Base-by-base conservation (phyloP, 1,140 invertebrate genomes). In the Patella vulgata region DNA sequence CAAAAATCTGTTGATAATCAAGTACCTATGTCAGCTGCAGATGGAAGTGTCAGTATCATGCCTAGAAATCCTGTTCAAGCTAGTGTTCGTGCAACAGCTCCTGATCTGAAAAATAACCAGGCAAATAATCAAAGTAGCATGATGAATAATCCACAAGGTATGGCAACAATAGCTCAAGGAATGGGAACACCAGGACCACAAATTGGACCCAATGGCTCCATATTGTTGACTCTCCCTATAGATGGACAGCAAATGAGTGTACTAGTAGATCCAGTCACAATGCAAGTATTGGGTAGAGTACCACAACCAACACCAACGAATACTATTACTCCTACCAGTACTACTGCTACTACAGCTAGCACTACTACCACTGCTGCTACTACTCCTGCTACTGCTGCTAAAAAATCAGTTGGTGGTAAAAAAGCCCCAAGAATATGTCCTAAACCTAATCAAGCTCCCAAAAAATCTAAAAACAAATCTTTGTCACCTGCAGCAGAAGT, bases 161-260 rank as follows among this genome's bases (percentile, higher is more conserved):
- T 25, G 23, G 14, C 46, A 6, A 25, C 23, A 23, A 21, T 28
- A 12, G 50, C 39, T 36, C 36, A 48, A 44, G 51, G 58, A 19
- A 43, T 61, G 25, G 48, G 39, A 21, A 53, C 44, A 28, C 40
- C 42, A 21, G 63, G 58, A 0, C 59, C 57, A 21, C 17, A 48
- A 3, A 27, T 33, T 30, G 53, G 58, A 2, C 44, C 67, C n/a
- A 61, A 55, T 39, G 67, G 58, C 4, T 67, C 73, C 11, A 71
- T 79, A 40, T 54, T 77, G 33, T 40, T 77, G 36, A 73, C 67
- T 27, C 63, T 79, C 59, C 61, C 68, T 46, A 62, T 72, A 36
- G 74, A 74, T 60, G 77, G 77, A 28, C 77, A 77, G 59, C 70
- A 68, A 23, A 71, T 75, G 25, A 77, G 71, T 55, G 71, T 77